phyloP scores from a whole-genome alignment of 2,113 vertebrate species.

The Salvelinus fontinalis region DNA sequence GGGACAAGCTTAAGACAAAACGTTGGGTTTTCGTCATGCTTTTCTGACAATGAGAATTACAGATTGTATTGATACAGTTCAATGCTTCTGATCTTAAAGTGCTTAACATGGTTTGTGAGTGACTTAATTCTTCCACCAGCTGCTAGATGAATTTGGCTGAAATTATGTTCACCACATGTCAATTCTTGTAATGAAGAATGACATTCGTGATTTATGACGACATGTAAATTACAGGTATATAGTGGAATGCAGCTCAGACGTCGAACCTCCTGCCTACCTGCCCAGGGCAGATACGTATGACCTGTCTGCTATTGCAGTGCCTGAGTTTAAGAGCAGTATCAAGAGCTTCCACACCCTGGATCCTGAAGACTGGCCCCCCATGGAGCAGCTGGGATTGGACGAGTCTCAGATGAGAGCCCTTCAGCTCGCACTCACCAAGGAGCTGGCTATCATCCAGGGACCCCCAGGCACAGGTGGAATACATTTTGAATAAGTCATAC shows the following conservation, averaged over 20 bases:
- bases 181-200: no score
- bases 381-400: conserved; percentile 83
- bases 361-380: conserved; percentile 77
- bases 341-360: conserved; percentile 69
- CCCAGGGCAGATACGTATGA: conserved; percentile 65
- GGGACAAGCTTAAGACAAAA: no score
- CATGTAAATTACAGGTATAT: conserved; percentile 76
- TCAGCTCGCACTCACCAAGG: conserved; percentile 89
- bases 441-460: conserved; percentile 92
- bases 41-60: no score
- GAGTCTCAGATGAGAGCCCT: conserved; percentile 88
- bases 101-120: no score
- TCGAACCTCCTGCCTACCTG: conserved; percentile 81
- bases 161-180: no score
- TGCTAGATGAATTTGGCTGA: no score
- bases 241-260: conserved; percentile 79
- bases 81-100: no score
- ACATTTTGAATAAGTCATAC: background rate
- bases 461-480: conserved; percentile 90
- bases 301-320: conserved; percentile 65
- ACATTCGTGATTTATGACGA: background rate
- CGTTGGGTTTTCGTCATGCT: no score
- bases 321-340: conserved; percentile 19
- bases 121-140: no score
- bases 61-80: no score